Percentiles rank a stretch among this genome's conserved stretches.
phyloP scores from a whole-genome alignment of 2,888 invertebrate genomes.

The Xestia xanthographa region DNA sequence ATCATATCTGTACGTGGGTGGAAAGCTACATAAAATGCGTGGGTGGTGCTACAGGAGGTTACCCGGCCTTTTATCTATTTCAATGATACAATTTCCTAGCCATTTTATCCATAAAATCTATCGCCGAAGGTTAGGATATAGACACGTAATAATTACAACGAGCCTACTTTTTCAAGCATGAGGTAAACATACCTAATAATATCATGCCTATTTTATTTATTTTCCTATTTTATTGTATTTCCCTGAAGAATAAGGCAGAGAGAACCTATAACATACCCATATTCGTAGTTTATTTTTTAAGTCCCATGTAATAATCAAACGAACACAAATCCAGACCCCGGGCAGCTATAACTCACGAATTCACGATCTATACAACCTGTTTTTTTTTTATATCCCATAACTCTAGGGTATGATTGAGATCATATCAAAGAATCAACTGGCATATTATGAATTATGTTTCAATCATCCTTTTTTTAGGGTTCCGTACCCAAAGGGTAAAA shows the following conservation, averaged over 20 bases:
- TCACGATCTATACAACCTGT: too few relatives aligned
- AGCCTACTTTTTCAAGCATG: not conserved
- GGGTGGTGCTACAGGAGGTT: slow-evolving; percentile 35
- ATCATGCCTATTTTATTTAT: not conserved
- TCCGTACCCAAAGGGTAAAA: too few relatives aligned
- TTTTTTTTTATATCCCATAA: too few relatives aligned
- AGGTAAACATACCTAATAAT: not conserved
- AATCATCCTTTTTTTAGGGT: too few relatives aligned
- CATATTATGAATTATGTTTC: too few relatives aligned
- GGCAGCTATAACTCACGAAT: not conserved
- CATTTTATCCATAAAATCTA: slow-evolving; percentile 13
- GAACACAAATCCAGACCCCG: too few relatives aligned
- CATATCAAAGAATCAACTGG: too few relatives aligned
- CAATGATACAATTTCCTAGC: slow-evolving; percentile 22
- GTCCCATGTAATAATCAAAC: not conserved
- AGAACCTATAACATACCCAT: not conserved
- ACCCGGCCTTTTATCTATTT: slow-evolving; percentile 26
- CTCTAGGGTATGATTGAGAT: too few relatives aligned
- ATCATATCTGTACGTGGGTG: slow-evolving; percentile 48
- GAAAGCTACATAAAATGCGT: slow-evolving; percentile 38
- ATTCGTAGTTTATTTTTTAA: not conserved
- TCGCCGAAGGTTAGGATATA: not conserved
- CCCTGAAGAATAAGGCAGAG: not conserved
- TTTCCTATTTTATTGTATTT: too few relatives aligned
- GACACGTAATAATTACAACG: slow-evolving; percentile 1